These are phyloP conservation scores for Camponotus pennsylvanicus DNA, from an alignment of 1,140 invertebrate genomes.

Conservation along the genomic window DNA sequence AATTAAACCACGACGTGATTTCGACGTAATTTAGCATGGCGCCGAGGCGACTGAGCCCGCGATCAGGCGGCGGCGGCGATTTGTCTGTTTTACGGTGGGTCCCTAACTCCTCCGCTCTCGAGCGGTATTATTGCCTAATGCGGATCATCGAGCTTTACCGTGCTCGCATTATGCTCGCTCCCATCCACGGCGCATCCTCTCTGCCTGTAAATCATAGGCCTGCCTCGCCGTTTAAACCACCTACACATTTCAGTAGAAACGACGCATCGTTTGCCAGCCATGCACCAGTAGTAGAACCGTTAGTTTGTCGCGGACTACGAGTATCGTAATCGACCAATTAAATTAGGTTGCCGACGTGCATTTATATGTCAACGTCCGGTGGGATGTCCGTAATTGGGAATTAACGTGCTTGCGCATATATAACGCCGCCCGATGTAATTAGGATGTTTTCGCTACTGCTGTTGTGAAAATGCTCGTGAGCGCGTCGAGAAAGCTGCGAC, in stretches of 20 bases:
- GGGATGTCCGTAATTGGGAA: constrained; percentile 18
- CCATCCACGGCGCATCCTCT: constrained; percentile 29
- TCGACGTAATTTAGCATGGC: constrained; percentile 64
- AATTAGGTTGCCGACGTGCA: constrained; percentile 66
- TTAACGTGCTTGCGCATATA: constrained; percentile 30
- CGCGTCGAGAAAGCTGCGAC: background rate
- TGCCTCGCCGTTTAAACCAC: constrained; percentile 55
- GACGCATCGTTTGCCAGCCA: constrained; percentile 5
- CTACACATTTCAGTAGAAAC: constrained; percentile 53
- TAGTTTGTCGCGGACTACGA: constrained; percentile 34
- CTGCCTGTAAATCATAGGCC: constrained; percentile 65
- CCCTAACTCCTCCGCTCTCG: constrained; percentile 57
- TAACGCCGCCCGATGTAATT: constrained; percentile 35
- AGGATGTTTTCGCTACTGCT: background rate
- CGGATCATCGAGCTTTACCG: constrained; percentile 69
- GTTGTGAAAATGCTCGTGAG: background rate
- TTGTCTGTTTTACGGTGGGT: constrained; percentile 53
- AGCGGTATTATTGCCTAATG: constrained; percentile 65
- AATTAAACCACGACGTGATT: constrained; percentile 64
- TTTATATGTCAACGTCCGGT: constrained; percentile 66
- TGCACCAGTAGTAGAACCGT: constrained; percentile 9
- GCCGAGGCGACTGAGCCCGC: constrained; percentile 23
- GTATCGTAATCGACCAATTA: constrained; percentile 71
- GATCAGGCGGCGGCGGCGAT: constrained; percentile 34
- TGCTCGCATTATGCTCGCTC: constrained; percentile 53